These are phyloP conservation scores for Drepana arcuata DNA, from an alignment of 1,140 invertebrate genomes.

Conservation along the genomic window DNA sequence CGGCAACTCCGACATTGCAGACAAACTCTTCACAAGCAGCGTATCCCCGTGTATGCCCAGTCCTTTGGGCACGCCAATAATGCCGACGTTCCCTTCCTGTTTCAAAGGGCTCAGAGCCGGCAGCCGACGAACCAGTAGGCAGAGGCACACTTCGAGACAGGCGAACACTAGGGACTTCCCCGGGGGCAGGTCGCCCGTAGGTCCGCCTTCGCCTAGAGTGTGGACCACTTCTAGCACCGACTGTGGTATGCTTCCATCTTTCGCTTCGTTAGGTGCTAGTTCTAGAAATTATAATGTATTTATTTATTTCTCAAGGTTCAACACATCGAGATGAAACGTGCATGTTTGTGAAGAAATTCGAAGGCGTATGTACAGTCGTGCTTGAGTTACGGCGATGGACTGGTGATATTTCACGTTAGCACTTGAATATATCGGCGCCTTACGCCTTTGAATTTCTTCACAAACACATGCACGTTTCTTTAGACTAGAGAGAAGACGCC, in stretches of 20 bases:
- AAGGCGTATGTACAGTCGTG: too few relatives aligned
- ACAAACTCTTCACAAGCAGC: constrained; percentile 81
- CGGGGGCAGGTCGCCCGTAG: constrained; percentile 84
- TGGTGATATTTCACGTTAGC: too few relatives aligned
- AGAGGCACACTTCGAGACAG: constrained; percentile 93
- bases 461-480: too few relatives aligned
- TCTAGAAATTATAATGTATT: constrained; percentile 41
- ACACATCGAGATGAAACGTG: too few relatives aligned
- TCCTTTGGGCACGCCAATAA: constrained; percentile 59
- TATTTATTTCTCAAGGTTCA: too few relatives aligned
- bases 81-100: constrained; percentile 74
- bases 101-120: constrained; percentile 89
- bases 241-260: constrained; percentile 38
- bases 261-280: constrained; percentile 49
- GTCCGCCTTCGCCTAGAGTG: constrained; percentile 86
- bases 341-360: too few relatives aligned
- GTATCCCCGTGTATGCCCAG: constrained; percentile 72
- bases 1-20: constrained; percentile 76
- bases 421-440: too few relatives aligned
- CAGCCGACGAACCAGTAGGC: constrained; percentile 90
- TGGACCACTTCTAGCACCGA: constrained; percentile 69
- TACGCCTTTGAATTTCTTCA: too few relatives aligned
- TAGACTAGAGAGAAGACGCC: too few relatives aligned
- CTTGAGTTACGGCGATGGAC: too few relatives aligned
- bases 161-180: constrained; percentile 95